Conservation (phyloP, 2,113 vertebrate species). For the Melanerpes aurifrons region DNA sequence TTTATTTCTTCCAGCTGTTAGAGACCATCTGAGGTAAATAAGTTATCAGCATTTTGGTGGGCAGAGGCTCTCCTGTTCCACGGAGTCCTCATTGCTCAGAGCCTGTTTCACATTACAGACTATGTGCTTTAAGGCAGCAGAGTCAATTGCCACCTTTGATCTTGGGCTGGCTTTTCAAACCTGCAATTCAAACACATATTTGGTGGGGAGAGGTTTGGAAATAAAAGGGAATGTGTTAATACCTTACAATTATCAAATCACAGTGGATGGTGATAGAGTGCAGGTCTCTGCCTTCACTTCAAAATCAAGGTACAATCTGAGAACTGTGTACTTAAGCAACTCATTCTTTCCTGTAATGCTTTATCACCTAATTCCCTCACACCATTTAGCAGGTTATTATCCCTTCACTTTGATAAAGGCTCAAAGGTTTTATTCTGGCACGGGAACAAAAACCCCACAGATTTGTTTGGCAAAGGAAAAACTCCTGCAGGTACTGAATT, state of each 20-base stretch:
- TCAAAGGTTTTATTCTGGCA: constrained; percentile 61
- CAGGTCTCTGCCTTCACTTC: not conserved
- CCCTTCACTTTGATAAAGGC: constrained; percentile 62
- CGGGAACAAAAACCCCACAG: constrained; percentile 18
- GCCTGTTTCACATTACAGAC: constrained; percentile 44
- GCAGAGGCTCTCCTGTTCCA: not conserved
- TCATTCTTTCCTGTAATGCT: constrained; percentile 28
- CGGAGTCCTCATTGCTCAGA: constrained; percentile 27
- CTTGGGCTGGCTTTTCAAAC: constrained; percentile 43
- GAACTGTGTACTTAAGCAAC: constrained; percentile 31
- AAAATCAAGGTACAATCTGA: constrained; percentile 47
- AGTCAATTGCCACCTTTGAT: constrained; percentile 49
- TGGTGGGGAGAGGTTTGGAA: not conserved
- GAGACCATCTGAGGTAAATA: constrained; percentile 21
- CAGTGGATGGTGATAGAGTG: not conserved
- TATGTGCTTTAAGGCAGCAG: constrained; percentile 28
- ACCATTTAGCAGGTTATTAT: constrained; percentile 43
- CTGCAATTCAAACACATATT: constrained; percentile 37
- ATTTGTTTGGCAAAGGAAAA: constrained; percentile 44
- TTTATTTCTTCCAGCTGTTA: constrained; percentile 49
- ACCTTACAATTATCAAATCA: constrained; percentile 47
- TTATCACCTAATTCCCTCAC: constrained; percentile 53
- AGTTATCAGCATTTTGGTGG: constrained; percentile 38
- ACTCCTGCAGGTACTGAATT: constrained; percentile 23
- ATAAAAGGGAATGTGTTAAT: constrained; percentile 48